Evolutionary conservation across 2,113 vertebrate species (phyloP).

Genomic region (Cyanoderma ruficeps): DNA sequence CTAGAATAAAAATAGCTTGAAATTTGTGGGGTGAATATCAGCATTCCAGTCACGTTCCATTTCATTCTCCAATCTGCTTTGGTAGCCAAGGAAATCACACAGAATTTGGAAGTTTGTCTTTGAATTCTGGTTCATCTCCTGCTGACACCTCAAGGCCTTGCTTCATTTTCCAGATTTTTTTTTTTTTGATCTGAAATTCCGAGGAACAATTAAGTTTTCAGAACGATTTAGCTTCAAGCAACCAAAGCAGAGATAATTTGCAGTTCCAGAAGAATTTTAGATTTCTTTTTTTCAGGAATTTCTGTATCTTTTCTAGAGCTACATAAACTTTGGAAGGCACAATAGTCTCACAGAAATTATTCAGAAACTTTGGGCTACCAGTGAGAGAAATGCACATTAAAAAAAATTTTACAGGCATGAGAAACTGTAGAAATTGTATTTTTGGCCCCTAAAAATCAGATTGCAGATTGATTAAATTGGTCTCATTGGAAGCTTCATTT

Average conservation of each 20-base stretch:
- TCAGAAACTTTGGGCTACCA: neutral
- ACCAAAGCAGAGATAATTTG: neutral
- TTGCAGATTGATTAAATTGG: neutral
- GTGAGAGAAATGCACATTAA: neutral
- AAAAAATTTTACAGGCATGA: fast-evolving
- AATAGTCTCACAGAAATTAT: neutral
- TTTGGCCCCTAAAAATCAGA: neutral
- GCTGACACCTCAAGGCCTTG: neutral
- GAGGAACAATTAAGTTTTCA: neutral
- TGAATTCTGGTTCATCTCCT: neutral
- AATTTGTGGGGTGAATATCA: neutral
- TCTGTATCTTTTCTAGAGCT: neutral
- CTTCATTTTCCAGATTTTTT: neutral
- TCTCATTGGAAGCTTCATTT: neutral
- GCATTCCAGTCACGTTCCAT: neutral
- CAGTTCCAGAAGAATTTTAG: neutral
- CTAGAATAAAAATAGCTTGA: neutral
- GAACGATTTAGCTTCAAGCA: neutral
- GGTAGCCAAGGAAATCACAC: neutral
- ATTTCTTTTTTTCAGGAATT: neutral
- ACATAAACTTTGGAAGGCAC: neutral
- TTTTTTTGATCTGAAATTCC: neutral
- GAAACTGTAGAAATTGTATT: neutral
- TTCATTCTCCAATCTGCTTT: neutral
- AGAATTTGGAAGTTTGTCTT: neutral